A percentile compares a stretch with the other conserved stretches of the same genome.
These are phyloP conservation scores for Antechinus stuartii DNA, from an alignment of 2,113 vertebrate species.

Conservation along the genomic window DNA sequence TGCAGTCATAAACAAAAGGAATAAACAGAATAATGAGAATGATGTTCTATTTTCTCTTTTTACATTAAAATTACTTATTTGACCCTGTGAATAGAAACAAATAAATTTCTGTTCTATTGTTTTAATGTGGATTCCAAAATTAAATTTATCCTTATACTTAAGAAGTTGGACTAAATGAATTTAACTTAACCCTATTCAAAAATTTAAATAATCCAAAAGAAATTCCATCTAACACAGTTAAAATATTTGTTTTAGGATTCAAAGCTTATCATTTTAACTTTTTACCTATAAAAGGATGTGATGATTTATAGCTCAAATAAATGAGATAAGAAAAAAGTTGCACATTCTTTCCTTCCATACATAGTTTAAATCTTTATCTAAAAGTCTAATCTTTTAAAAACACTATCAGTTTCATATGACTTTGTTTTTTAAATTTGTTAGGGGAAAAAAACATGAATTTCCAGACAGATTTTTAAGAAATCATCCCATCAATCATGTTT, in stretches of 20 bases:
- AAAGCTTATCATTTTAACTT: slow-evolving; percentile 52
- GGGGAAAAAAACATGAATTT: slow-evolving; percentile 66
- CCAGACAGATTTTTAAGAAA: slow-evolving; percentile 81
- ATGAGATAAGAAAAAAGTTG: slow-evolving; percentile 41
- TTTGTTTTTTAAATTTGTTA: slow-evolving; percentile 47
- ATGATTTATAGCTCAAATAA: slow-evolving; percentile 52
- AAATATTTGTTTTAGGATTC: slow-evolving; percentile 32
- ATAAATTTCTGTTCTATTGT: slow-evolving; percentile 28
- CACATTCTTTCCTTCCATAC: background rate
- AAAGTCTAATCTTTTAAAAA: slow-evolving; percentile 61
- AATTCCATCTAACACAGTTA: background rate
- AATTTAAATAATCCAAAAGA: slow-evolving; percentile 37
- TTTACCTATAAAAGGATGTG: slow-evolving; percentile 53
- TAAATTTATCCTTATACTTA: slow-evolving; percentile 30
- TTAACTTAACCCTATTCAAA: slow-evolving; percentile 39
- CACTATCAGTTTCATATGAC: slow-evolving; percentile 47
- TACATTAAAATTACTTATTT: slow-evolving; percentile 47
- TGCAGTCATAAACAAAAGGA: slow-evolving; percentile 16
- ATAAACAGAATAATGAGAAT: slow-evolving; percentile 34
- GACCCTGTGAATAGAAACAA: slow-evolving; percentile 22
- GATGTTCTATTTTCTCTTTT: slow-evolving; percentile 13
- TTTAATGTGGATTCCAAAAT: slow-evolving; percentile 35
- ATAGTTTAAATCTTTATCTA: slow-evolving; percentile 53
- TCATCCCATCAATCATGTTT: slow-evolving; percentile 85
- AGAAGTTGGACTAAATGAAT: slow-evolving; percentile 43